Percentiles rank a stretch among this genome's conserved stretches.
phyloP scores from a whole-genome alignment of 2,797 vertebrate genomes.

The Manis pentadactyla region DNA sequence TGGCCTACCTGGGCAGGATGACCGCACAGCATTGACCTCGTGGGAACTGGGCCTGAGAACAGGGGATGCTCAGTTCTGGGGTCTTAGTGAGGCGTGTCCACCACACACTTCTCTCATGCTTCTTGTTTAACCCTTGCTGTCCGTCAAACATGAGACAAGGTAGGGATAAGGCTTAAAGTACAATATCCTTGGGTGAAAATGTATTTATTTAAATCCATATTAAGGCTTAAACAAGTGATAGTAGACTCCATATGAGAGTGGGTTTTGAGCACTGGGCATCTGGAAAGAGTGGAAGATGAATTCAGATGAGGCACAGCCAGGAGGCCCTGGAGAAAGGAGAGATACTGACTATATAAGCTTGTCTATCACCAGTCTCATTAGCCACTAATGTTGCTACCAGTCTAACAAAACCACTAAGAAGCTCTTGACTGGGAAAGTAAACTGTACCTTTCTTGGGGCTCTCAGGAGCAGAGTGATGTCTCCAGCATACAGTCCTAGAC shows the following conservation, averaged over 20 bases:
- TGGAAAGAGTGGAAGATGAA: background rate
- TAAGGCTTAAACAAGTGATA: background rate
- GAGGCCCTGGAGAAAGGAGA: background rate
- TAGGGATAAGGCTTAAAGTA: background rate
- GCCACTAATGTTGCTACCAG: background rate
- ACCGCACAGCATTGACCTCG: background rate
- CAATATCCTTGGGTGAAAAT: background rate
- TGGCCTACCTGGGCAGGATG: background rate
- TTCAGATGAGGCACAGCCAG: background rate
- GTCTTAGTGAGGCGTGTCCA: background rate
- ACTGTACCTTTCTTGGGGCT: background rate
- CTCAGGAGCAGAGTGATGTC: background rate
- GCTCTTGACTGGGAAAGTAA: background rate
- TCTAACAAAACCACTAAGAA: background rate
- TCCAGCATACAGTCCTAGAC: background rate
- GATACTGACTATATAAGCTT: no score
- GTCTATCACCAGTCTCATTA: background rate
- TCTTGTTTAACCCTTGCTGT: background rate
- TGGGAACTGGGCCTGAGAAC: background rate
- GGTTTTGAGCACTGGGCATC: background rate
- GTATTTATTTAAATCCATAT: background rate
- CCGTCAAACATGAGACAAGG: background rate
- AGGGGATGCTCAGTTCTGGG: background rate
- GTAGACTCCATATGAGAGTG: background rate
- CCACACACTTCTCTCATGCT: background rate